Base-by-base conservation (phyloP, 2,888 invertebrate genomes). In the Tolmerus cingulatus region DNA sequence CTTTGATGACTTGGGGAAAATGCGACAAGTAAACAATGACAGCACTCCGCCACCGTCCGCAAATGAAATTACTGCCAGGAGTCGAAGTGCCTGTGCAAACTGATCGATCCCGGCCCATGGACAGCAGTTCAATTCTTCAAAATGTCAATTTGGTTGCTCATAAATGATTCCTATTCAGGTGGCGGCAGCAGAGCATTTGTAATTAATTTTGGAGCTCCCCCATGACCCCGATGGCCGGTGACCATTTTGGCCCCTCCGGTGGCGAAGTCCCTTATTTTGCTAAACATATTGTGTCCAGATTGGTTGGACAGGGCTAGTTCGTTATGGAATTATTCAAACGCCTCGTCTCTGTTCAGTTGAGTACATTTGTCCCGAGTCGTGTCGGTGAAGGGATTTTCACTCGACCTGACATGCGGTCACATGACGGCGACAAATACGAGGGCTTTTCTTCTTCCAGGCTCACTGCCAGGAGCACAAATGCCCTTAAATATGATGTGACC, bases 321-420 rank as follows among this genome's bases (percentile, higher is more conserved):
- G 66, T 82, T 82, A 34, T 57, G 82, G 55, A 82, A 57, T 82
- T 82, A 82, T 37, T 82, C 82, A 82, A 82, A 82, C 55, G 34
- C 57, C 57, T 27, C 37, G 57, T 57, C 14, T 82, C 12, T 57
- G 66, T 19, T 37, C 34, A 82, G 37, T 34, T 82, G 82, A 82
- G 57, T 82, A 66, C 57, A 82, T 66, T 57, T 82, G 82, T 82
- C 40, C 2, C n/a, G 37, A 57, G 37, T 40, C 81, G 46, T 81
- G 23, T 81, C 43, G 12, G 27, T n/a, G 46, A 27, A 34, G 78
- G 37, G 78, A 79, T 66, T 51, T 27, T 79, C 51, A 79, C 37
- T 82, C 19, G 37, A 37, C 57, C 57, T 82, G 37, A 57, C 82
- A 40, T 82, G 55, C 19, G 82, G 82, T 82, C 40, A 19, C n/a